These are phyloP conservation scores for Caenorhabditis macrosperma DNA, from an alignment of 2,888 invertebrate species.

Conservation along the genomic window DNA sequence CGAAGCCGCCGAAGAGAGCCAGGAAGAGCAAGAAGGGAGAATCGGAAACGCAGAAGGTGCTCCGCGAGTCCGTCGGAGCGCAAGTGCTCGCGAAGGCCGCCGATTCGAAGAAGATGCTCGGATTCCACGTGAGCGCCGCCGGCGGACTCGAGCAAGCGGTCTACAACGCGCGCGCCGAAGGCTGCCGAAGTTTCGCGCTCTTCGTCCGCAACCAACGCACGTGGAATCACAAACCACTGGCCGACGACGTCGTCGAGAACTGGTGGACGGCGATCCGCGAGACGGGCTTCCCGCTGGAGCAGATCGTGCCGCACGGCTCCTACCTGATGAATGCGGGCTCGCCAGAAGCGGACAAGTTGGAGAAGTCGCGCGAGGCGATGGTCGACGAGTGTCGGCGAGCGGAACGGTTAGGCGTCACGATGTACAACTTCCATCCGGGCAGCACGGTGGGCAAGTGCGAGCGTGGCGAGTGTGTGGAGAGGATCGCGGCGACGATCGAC, in stretches of 20 bases:
- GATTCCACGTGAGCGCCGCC: constrained; percentile 76
- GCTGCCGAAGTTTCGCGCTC: constrained; percentile 81
- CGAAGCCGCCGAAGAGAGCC: constrained; percentile 3
- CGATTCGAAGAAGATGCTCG: constrained; percentile 67
- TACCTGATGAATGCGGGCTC: constrained; percentile 82
- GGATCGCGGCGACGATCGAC: constrained; percentile 81
- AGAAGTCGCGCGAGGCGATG: constrained; percentile 75
- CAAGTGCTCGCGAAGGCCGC: constrained; percentile 47
- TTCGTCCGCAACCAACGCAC: constrained; percentile 79
- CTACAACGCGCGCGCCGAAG: constrained; percentile 79
- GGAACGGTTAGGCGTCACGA: constrained; percentile 81
- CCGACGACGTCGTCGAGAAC: constrained; percentile 71
- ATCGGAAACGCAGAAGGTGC: constrained; percentile 20
- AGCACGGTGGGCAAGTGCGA: constrained; percentile 80
- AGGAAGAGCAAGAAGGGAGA: constrained; percentile 24
- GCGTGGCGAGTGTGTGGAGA: constrained; percentile 78
- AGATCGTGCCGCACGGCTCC: constrained; percentile 81
- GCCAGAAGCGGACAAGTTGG: constrained; percentile 80
- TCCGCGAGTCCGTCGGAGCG: constrained; percentile 42
- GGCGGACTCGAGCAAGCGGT: constrained; percentile 81
- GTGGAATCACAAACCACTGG: constrained; percentile 75
- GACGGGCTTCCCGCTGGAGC: constrained; percentile 71
- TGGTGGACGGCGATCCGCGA: constrained; percentile 80
- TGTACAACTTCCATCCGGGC: constrained; percentile 83
- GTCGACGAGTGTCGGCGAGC: constrained; percentile 82